Evolutionary conservation across 2,113 vertebrate genomes (phyloP).

Genomic region (Platysternon megacephalum): DNA sequence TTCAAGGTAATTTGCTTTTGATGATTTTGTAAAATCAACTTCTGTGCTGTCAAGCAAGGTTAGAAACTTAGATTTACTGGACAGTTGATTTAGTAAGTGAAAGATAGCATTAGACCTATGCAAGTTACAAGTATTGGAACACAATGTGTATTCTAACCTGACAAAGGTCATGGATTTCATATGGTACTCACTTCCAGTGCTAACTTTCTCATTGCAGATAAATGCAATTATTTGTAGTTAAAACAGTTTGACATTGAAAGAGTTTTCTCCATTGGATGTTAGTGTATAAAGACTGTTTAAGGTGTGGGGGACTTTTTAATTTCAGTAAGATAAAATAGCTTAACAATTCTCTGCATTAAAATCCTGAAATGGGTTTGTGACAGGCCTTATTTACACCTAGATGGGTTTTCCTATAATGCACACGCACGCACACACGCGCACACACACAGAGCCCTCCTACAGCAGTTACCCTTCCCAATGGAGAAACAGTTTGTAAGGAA

Average conservation of each 20-base stretch:
- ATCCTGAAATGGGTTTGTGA: background rate
- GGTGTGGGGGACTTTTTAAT: background rate
- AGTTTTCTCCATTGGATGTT: background rate
- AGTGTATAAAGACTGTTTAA: background rate
- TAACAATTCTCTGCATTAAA: background rate
- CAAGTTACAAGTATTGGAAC: background rate
- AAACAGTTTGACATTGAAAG: background rate
- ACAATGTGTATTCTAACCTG: background rate
- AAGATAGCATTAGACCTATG: background rate
- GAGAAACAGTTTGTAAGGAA: background rate
- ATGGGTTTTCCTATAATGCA: background rate
- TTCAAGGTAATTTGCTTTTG: slow-evolving; percentile 86
- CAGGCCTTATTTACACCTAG: background rate
- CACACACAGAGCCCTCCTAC: no score
- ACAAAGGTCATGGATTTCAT: background rate
- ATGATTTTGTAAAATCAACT: slow-evolving; percentile 46
- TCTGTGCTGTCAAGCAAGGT: slow-evolving; percentile 8
- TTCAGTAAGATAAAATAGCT: background rate
- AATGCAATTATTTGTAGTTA: background rate
- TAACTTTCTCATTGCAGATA: background rate
- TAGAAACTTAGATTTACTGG: slow-evolving; percentile 38
- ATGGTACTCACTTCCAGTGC: background rate
- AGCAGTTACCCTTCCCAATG: background rate
- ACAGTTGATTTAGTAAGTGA: slow-evolving; percentile 23
- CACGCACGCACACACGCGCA: no score